Base-by-base conservation (phyloP, 2,797 vertebrate genomes). In the Rhabdomys pumilio region DNA sequence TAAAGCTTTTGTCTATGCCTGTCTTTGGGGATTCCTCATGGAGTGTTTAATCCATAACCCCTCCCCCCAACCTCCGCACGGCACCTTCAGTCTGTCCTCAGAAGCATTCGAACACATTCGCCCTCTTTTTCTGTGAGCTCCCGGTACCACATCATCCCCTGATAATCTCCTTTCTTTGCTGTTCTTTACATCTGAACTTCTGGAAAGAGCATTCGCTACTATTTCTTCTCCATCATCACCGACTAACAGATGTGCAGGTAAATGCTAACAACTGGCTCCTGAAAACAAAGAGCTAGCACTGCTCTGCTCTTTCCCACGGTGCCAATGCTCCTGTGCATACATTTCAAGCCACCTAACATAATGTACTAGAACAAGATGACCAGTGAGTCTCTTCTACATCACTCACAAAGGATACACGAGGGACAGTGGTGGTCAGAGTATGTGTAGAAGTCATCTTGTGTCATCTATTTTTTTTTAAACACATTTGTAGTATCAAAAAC, bases 351-450 rank as follows among this genome's bases (percentile, higher is more conserved):
- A 0, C 44, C 53, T 15, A 8, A 19, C 6, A 7, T 0, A 15
- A 3, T 2, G 76, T 12, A 0, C 14, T 17, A 41, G 61, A 73
- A 24, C 11, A 38, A 29, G 84, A 14, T 0, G 24, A 1, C 17
- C 34, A 0, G 61, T 0, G 29, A 22, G 6, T 0, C 38, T 4
- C 20, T 0, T 19, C 44, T 2, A 0, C 0, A 10, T 7, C 3
- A 12, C 1, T 57, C 15, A 29, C 87, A 11, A 0, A 34, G 57
- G 65, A 12, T 4, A 3, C 11, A 22, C 0, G 1, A 38, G 19
- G 47, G 8, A 1, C 4, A 7, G 4, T 10, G 2, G 24, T 44
- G 79, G 86, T 17, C 3, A 2, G 0, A 17, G 22, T 10, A 31
- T 1, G 0, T 1, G 0, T 31, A 1, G 14, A 12, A 29, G 29